Evolutionary conservation across 2,888 invertebrate species (phyloP).

Genomic region (Yponomeuta sedellus): DNA sequence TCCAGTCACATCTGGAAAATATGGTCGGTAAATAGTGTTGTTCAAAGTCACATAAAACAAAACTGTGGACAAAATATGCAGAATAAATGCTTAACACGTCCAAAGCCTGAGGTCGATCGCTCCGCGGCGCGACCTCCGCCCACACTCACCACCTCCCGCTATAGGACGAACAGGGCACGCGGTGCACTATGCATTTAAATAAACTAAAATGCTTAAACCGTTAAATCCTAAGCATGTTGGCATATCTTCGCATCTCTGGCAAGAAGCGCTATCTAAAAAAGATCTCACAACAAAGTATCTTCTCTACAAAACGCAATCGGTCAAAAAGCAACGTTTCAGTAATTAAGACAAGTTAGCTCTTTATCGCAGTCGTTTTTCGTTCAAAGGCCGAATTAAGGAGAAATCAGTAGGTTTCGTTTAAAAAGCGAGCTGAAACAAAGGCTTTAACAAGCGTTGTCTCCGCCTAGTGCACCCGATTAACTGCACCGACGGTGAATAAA

Average conservation of each 20-base stretch:
- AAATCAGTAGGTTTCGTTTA: not conserved
- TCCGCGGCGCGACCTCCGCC: constrained; percentile 40
- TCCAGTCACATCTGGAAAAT: not conserved
- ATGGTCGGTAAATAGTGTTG: not conserved
- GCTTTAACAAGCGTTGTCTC: constrained; percentile 4
- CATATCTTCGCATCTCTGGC: not conserved
- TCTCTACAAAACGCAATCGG: not conserved
- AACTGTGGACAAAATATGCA: not conserved
- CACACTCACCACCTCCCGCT: constrained; percentile 45
- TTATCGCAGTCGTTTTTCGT: constrained; percentile 2
- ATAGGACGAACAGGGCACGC: constrained; percentile 48
- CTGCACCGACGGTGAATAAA: constrained; percentile 16
- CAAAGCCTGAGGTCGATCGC: not conserved
- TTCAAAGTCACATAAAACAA: not conserved
- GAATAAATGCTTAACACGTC: not conserved
- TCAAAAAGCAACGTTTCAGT: not conserved
- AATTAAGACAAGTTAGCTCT: not conserved
- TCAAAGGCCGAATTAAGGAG: not conserved
- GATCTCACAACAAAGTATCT: not conserved
- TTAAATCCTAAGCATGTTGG: constrained; percentile 1
- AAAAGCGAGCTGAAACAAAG: not conserved
- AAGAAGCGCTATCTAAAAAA: not conserved
- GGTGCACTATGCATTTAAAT: constrained; percentile 39
- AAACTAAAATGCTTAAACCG: constrained; percentile 6
- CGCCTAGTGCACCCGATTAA: constrained; percentile 15